phyloP scores from a whole-genome alignment of 1,140 invertebrate genomes.

The Drosophila arawakana region DNA sequence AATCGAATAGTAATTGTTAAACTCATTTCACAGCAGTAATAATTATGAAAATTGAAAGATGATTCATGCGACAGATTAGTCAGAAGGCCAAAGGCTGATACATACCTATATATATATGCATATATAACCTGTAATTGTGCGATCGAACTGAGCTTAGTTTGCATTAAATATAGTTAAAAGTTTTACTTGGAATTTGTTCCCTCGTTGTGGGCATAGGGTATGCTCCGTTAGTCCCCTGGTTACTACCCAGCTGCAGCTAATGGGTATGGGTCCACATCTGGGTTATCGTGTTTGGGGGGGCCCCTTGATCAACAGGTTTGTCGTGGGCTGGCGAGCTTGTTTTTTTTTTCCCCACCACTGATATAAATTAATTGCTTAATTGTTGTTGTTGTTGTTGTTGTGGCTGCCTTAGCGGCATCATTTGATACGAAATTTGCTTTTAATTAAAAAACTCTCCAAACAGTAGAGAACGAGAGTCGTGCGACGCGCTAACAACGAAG shows the following conservation, averaged over 20 bases:
- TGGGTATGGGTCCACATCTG: conserved; percentile 33
- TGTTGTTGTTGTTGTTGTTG: conserved; percentile 60
- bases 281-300: conserved; percentile 32
- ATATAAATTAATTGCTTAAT: conserved; percentile 83
- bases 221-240: conserved; percentile 51
- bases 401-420: conserved; percentile 56
- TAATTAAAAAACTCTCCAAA: conserved; percentile 74
- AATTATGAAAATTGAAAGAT: conserved; percentile 13
- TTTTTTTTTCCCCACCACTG: conserved; percentile 74
- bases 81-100: neutral
- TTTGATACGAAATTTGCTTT: conserved; percentile 78
- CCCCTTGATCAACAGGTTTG: conserved; percentile 70
- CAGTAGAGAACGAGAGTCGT: conserved; percentile 16
- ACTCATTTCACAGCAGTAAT: conserved; percentile 8
- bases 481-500: conserved; percentile 6
- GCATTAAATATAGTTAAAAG: conserved; percentile 11
- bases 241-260: conserved; percentile 54
- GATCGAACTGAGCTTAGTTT: conserved; percentile 8
- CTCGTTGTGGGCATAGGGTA: conserved; percentile 13
- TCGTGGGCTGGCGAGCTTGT: conserved; percentile 62
- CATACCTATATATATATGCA: too few relatives aligned
- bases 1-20: conserved; percentile 11
- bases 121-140: conserved; percentile 7
- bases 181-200: neutral
- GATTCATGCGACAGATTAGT: conserved; percentile 32